phyloP scores from a whole-genome alignment of 2,797 vertebrate species.

The Gila robusta region DNA sequence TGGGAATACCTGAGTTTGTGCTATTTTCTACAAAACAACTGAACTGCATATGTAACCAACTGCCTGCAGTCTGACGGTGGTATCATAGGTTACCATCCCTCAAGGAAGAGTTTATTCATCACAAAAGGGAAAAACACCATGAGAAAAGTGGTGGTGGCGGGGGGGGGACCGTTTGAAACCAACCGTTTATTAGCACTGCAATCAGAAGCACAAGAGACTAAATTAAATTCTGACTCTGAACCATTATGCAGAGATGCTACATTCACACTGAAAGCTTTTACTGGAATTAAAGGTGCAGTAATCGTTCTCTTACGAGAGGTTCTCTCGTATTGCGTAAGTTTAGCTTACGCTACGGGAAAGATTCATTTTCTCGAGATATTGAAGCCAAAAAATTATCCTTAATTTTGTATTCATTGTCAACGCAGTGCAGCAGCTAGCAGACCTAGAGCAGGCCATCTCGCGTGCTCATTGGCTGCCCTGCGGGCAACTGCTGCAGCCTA shows the following conservation, averaged over 20 bases:
- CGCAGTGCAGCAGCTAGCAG: too few relatives aligned
- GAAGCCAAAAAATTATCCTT: too few relatives aligned
- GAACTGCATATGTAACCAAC: not conserved
- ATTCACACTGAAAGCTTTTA: not conserved
- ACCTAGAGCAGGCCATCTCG: too few relatives aligned
- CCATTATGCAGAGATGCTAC: not conserved
- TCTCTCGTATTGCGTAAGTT: too few relatives aligned
- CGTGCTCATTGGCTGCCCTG: too few relatives aligned
- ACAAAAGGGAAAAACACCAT: constrained; percentile 7
- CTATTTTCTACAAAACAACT: not conserved
- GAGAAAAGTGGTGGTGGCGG: not conserved
- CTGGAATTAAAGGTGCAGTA: not conserved
- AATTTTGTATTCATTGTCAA: too few relatives aligned
- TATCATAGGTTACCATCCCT: constrained; percentile 22
- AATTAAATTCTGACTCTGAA: not conserved
- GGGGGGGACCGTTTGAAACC: not conserved
- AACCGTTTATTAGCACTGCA: not conserved
- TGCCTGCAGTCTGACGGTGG: constrained; percentile 25
- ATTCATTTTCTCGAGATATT: too few relatives aligned
- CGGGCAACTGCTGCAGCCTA: too few relatives aligned
- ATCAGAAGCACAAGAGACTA: constrained; percentile 1
- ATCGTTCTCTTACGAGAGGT: too few relatives aligned
- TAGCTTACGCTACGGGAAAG: too few relatives aligned
- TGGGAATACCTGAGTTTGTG: constrained; percentile 27
- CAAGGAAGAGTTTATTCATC: constrained; percentile 8